Evolutionary conservation across 1,140 invertebrate species (phyloP).

Genomic region (Lucilia sericata): DNA sequence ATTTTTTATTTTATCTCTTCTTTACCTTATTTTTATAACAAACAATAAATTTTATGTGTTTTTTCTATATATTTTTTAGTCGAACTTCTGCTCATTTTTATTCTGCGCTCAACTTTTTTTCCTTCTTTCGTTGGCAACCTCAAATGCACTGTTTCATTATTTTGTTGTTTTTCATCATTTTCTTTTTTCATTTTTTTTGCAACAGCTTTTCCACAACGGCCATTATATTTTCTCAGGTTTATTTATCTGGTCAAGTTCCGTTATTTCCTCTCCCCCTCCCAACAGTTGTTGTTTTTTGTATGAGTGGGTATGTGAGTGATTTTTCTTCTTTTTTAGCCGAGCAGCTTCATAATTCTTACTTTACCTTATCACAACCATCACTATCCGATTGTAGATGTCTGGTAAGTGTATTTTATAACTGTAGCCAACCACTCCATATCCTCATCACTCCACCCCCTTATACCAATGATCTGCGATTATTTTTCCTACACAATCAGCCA

Average conservation of each 20-base stretch:
- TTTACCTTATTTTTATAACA: conserved; percentile 24
- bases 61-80: not conserved
- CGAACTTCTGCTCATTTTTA: conserved; percentile 5
- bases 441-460: not conserved
- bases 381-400: conserved; percentile 15
- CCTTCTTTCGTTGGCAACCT: not conserved
- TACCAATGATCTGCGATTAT: not conserved
- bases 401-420: conserved; percentile 5
- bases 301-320: not conserved
- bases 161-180: not conserved
- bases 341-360: conserved; percentile 18
- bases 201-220: conserved; percentile 2
- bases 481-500: not conserved
- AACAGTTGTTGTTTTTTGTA: not conserved
- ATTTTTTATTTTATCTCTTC: conserved; percentile 17
- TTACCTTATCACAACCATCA: conserved; percentile 1
- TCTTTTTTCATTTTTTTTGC: not conserved
- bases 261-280: not conserved
- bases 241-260: conserved; percentile 28
- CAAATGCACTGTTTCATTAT: conserved; percentile 13
- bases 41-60: conserved; percentile 18
- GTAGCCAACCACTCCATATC: not conserved
- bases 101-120: not conserved
- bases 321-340: not conserved
- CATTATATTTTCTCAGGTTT: conserved; percentile 24